phyloP scores from a whole-genome alignment of 1,140 invertebrate species.

The Agrilus planipennis region DNA sequence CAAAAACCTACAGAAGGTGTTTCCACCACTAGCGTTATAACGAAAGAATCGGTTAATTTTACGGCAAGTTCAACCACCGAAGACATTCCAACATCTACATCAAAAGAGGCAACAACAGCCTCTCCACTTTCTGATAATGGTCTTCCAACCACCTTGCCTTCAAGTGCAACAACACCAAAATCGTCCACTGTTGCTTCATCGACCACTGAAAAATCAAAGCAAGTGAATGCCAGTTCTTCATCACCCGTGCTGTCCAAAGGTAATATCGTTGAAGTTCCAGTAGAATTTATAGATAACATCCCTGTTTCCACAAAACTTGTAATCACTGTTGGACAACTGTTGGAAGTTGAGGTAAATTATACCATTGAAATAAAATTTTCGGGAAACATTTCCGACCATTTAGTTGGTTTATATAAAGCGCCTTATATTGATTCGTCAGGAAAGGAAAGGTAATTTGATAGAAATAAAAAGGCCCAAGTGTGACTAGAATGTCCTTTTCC shows the following conservation, averaged over 20 bases:
- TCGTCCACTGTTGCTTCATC: too few species aligned
- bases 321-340: too few species aligned
- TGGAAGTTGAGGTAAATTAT: slow-evolving; percentile 14
- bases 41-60: too few species aligned
- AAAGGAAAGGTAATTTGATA: slow-evolving; percentile 18
- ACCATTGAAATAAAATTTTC: slow-evolving; percentile 22
- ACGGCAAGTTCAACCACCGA: too few species aligned
- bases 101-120: neutral
- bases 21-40: neutral
- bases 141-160: neutral
- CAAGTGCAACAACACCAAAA: neutral
- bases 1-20: neutral
- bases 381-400: slow-evolving; percentile 24
- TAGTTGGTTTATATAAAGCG: slow-evolving; percentile 26
- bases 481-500: slow-evolving; percentile 5
- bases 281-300: too few species aligned
- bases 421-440: slow-evolving; percentile 20
- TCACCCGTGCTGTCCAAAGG: too few species aligned
- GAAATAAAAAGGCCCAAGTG: neutral
- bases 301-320: too few species aligned
- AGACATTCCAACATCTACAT: neutral
- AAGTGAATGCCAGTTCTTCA: too few species aligned
- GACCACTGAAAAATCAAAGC: too few species aligned
- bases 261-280: too few species aligned
- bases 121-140: neutral